phyloP scores from a whole-genome alignment of 2,888 invertebrate genomes.

The Dasypogon diadema region DNA sequence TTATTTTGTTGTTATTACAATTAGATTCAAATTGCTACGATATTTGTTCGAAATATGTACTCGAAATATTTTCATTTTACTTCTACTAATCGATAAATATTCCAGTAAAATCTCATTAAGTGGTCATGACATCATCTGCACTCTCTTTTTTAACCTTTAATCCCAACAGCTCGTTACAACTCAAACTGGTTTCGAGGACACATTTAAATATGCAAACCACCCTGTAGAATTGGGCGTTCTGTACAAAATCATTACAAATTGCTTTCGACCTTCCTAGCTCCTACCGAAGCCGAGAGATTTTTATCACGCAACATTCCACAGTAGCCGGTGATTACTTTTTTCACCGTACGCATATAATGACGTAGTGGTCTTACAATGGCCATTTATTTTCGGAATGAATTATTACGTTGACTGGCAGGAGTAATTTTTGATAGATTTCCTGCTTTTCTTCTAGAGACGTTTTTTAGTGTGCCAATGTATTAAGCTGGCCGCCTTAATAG shows the following conservation, averaged over 20 bases:
- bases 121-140: too few species aligned
- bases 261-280: constrained; percentile 22
- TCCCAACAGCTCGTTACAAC: not conserved
- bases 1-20: too few species aligned
- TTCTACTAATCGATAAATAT: too few species aligned
- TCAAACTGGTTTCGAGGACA: not conserved
- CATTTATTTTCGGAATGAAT: constrained; percentile 44
- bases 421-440: constrained; percentile 38
- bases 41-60: too few species aligned
- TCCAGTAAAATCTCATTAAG: too few species aligned
- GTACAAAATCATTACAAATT: constrained; percentile 45
- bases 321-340: constrained; percentile 27
- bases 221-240: constrained; percentile 9
- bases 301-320: constrained; percentile 42
- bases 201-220: not conserved
- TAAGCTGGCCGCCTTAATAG: too few species aligned
- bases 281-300: constrained; percentile 26
- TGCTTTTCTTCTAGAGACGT: constrained; percentile 3
- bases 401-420: constrained; percentile 24
- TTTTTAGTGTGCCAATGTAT: too few species aligned
- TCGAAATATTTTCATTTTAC: too few species aligned
- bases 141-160: too few species aligned
- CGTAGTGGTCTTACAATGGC: constrained; percentile 16
- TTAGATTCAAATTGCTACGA: too few species aligned
- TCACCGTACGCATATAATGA: constrained; percentile 35